Conservation (phyloP, 2,888 invertebrate species). For the Orchesella flavescens region DNA sequence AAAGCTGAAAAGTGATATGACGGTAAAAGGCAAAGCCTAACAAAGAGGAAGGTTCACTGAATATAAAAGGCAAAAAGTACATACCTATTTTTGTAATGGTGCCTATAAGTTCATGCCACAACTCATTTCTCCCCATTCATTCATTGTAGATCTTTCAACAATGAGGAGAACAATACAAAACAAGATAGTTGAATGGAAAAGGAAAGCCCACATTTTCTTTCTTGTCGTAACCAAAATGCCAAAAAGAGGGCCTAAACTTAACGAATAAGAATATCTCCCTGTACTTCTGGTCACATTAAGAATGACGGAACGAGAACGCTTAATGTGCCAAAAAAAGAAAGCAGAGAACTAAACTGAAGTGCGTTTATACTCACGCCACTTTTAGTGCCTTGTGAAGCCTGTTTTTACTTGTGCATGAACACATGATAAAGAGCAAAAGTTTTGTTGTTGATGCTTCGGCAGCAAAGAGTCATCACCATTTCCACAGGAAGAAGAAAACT, state of each 20-base stretch:
- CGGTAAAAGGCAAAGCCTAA: neutral
- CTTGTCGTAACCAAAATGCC: slow-evolving; percentile 30
- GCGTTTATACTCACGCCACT: neutral
- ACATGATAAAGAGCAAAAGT: slow-evolving; percentile 35
- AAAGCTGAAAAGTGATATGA: neutral
- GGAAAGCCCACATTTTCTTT: slow-evolving; percentile 33
- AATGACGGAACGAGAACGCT: slow-evolving; percentile 34
- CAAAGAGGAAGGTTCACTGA: neutral
- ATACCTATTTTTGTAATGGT: neutral
- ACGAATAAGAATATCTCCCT: neutral
- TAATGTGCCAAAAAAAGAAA: slow-evolving; percentile 45
- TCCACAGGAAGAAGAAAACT: too few species aligned
- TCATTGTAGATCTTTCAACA: neutral
- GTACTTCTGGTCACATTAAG: slow-evolving; percentile 37
- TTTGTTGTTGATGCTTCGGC: slow-evolving; percentile 24
- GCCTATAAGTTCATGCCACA: neutral
- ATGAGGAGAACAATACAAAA: slow-evolving; percentile 24
- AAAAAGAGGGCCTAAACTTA: slow-evolving; percentile 5
- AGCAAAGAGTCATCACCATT: too few species aligned
- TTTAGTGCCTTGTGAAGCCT: slow-evolving; percentile 8
- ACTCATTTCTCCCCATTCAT: neutral
- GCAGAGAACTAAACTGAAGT: slow-evolving; percentile 17
- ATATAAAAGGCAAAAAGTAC: neutral
- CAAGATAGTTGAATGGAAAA: slow-evolving; percentile 20
- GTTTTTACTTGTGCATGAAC: slow-evolving; percentile 13